phyloP scores from a whole-genome alignment of 2,888 invertebrate genomes.

The Syrphus vitripennis region DNA sequence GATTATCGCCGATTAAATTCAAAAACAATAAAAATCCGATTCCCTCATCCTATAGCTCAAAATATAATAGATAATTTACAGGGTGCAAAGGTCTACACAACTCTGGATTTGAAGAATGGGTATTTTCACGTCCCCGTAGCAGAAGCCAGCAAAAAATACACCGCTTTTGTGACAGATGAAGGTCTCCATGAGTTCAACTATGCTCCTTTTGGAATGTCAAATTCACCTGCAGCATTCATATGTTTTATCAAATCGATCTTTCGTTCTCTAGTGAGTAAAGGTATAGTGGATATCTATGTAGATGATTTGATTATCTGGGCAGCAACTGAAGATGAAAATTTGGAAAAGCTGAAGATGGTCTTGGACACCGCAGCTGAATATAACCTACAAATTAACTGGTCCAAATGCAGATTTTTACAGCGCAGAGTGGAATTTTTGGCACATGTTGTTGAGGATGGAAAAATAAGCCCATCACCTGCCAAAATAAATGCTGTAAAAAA shows the following conservation, averaged over 20 bases:
- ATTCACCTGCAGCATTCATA: slow-evolving; percentile 76
- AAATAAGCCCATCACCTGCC: slow-evolving; percentile 41
- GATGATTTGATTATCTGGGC: slow-evolving; percentile 60
- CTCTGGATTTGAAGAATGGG: slow-evolving; percentile 31
- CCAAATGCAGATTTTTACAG: slow-evolving; percentile 41
- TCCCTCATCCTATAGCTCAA: slow-evolving; percentile 77
- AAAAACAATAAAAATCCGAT: slow-evolving; percentile 75
- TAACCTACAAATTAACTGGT: slow-evolving; percentile 47
- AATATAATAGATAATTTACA: slow-evolving; percentile 76
- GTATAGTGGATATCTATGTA: too few species aligned
- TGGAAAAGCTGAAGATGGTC: slow-evolving; percentile 51
- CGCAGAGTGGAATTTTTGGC: slow-evolving; percentile 32
- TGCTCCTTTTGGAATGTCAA: slow-evolving; percentile 79
- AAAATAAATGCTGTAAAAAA: slow-evolving; percentile 42
- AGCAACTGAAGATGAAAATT: slow-evolving; percentile 9
- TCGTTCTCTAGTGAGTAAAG: slow-evolving; percentile 30
- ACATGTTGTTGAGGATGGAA: slow-evolving; percentile 32
- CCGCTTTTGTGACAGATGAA: slow-evolving; percentile 77
- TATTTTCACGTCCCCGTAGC: slow-evolving; percentile 54
- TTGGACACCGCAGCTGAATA: slow-evolving; percentile 7
- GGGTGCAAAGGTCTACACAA: slow-evolving; percentile 24
- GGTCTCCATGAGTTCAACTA: slow-evolving; percentile 78
- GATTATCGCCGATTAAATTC: slow-evolving; percentile 78
- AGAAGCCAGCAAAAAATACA: slow-evolving; percentile 25
- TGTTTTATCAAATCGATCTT: slow-evolving; percentile 65